Conservation (phyloP, 2,797 vertebrate genomes). For the Hydrophis major region DNA sequence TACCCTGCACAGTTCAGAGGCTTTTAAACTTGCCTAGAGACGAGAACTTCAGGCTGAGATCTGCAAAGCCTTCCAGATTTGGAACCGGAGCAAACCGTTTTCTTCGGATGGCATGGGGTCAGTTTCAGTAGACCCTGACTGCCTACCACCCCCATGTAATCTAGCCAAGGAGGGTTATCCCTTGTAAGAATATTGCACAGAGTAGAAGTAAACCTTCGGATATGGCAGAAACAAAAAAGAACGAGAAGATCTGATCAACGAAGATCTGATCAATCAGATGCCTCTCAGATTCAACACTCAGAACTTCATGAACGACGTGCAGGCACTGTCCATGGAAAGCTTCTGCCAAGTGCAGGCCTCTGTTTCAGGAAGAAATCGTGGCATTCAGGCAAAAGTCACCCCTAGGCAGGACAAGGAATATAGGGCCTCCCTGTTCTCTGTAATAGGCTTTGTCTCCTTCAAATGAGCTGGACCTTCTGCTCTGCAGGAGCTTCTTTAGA, state of each 20-base stretch:
- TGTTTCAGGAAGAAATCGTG: neutral
- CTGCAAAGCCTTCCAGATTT: neutral
- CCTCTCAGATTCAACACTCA: neutral
- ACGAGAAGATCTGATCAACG: neutral
- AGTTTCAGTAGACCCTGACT: neutral
- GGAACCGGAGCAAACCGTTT: neutral
- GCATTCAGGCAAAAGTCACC: neutral
- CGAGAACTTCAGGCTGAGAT: neutral
- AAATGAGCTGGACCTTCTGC: neutral
- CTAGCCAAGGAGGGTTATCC: neutral
- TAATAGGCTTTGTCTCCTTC: neutral
- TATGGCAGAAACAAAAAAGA: neutral
- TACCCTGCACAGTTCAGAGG: neutral
- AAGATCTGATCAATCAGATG: neutral
- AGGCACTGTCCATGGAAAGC: neutral
- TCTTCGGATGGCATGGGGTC: neutral
- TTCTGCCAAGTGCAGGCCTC: neutral
- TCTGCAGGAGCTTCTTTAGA: accelerated
- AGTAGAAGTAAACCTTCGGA: neutral
- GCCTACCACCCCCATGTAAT: neutral
- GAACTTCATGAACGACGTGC: neutral
- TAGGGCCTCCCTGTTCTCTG: neutral
- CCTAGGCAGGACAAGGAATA: neutral
- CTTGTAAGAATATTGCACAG: neutral
- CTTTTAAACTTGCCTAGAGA: neutral